Evolutionary conservation across 2,888 invertebrate species (phyloP).

Genomic region (Tetramorium bicarinatum): DNA sequence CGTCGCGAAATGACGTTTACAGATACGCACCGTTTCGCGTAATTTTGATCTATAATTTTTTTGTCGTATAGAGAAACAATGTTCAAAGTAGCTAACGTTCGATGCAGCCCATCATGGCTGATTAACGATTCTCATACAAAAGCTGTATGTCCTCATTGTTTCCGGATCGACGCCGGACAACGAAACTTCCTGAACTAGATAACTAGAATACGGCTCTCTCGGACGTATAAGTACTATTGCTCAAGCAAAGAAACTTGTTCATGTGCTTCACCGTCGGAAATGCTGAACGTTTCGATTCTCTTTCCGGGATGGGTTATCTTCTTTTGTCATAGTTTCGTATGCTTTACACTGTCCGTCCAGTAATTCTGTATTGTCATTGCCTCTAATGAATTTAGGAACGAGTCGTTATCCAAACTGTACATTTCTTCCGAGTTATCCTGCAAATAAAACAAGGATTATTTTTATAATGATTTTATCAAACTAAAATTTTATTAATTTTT

Average conservation of each 20-base stretch:
- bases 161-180: not conserved
- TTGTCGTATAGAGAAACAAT: slow-evolving; percentile 46
- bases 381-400: slow-evolving; percentile 96
- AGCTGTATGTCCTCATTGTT: not conserved
- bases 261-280: slow-evolving; percentile 75
- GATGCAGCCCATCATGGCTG: slow-evolving; percentile 38
- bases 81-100: slow-evolving; percentile 48
- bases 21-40: slow-evolving; percentile 36
- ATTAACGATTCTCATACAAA: not conserved
- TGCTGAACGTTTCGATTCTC: slow-evolving; percentile 74
- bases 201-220: slow-evolving; percentile 34
- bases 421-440: slow-evolving; percentile 97
- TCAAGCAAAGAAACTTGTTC: slow-evolving; percentile 75
- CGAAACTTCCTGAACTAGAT: slow-evolving; percentile 8
- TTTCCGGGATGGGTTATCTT: slow-evolving; percentile 73
- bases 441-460: slow-evolving; percentile 77
- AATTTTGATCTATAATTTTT: slow-evolving; percentile 63
- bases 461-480: not conserved
- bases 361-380: slow-evolving; percentile 98
- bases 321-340: slow-evolving; percentile 92
- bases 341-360: slow-evolving; percentile 97
- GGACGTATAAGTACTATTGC: slow-evolving; percentile 71
- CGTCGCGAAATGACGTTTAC: slow-evolving; percentile 45
- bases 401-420: slow-evolving; percentile 97
- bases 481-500: not conserved